Evolutionary conservation across 1,140 invertebrate species (phyloP).

Genomic region (Paracyclopina nana): DNA sequence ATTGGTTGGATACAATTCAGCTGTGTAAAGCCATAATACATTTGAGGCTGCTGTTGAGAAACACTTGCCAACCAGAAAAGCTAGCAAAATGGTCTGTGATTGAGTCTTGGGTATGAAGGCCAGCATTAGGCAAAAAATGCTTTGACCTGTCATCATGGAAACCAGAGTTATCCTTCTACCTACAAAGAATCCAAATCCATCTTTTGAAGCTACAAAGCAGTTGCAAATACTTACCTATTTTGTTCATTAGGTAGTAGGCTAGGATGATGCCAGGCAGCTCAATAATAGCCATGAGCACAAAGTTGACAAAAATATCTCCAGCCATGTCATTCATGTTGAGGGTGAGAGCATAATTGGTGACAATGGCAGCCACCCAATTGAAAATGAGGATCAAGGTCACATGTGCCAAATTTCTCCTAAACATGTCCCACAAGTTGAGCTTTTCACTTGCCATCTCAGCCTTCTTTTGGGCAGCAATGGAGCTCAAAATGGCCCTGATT

Average conservation of each 20-base stretch:
- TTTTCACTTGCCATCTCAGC: not conserved
- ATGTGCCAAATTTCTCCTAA: not conserved
- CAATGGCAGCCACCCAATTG: not conserved
- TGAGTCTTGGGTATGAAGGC: not conserved
- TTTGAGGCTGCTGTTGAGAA: slow-evolving; percentile 22
- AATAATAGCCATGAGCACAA: not conserved
- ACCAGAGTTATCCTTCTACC: not conserved
- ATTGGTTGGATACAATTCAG: slow-evolving; percentile 30
- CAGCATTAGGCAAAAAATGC: not conserved
- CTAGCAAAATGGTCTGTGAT: no score
- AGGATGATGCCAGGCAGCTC: not conserved
- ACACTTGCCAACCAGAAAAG: slow-evolving; percentile 22
- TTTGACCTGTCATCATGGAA: not conserved
- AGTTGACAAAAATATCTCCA: slow-evolving; percentile 1
- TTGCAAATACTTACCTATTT: not conserved
- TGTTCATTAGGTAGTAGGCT: not conserved
- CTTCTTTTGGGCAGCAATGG: not conserved
- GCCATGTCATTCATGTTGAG: not conserved
- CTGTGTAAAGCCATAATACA: slow-evolving; percentile 25
- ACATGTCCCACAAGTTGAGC: not conserved
- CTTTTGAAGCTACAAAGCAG: not conserved
- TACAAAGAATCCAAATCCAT: not conserved
- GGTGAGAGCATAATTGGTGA: not conserved
- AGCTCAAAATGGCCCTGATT: not conserved
- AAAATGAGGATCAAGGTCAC: not conserved